Evolutionary conservation across 2,888 invertebrate genomes (phyloP).

Genomic region (Latrodectus hesperus): DNA sequence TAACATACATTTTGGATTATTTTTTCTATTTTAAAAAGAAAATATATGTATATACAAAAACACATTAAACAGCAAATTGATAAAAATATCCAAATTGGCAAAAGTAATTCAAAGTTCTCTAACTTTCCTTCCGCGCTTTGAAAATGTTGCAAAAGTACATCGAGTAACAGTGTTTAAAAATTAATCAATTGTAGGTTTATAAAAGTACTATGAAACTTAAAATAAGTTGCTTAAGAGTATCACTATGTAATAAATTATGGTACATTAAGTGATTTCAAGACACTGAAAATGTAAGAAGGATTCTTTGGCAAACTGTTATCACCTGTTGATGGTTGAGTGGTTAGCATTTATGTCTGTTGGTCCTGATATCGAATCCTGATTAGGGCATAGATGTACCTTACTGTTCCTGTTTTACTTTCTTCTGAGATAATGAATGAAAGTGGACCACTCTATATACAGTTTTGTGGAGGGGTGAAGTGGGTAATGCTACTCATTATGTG

Average conservation of each 20-base stretch:
- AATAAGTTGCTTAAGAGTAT: too few relatives aligned
- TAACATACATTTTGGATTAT: too few relatives aligned
- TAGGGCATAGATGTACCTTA: background rate
- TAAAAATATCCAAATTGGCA: too few relatives aligned
- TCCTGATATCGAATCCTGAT: background rate
- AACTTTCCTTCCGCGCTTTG: too few relatives aligned
- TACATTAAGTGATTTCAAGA: too few relatives aligned
- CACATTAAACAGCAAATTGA: background rate
- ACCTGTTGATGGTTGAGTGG: background rate
- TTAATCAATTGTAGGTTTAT: too few relatives aligned
- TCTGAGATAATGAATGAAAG: background rate
- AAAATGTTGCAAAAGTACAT: too few relatives aligned
- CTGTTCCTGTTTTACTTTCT: background rate
- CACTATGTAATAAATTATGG: too few relatives aligned
- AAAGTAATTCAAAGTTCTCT: too few relatives aligned
- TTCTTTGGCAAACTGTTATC: background rate
- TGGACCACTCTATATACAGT: background rate
- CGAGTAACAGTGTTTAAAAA: too few relatives aligned
- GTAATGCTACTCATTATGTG: background rate
- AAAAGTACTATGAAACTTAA: too few relatives aligned
- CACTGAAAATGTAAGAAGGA: too few relatives aligned
- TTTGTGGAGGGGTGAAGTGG: background rate
- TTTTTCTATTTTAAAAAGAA: background rate
- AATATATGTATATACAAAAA: background rate
- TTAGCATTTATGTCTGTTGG: background rate